phyloP scores from a whole-genome alignment of 1,140 invertebrate genomes.

The Riptortus pedestris region DNA sequence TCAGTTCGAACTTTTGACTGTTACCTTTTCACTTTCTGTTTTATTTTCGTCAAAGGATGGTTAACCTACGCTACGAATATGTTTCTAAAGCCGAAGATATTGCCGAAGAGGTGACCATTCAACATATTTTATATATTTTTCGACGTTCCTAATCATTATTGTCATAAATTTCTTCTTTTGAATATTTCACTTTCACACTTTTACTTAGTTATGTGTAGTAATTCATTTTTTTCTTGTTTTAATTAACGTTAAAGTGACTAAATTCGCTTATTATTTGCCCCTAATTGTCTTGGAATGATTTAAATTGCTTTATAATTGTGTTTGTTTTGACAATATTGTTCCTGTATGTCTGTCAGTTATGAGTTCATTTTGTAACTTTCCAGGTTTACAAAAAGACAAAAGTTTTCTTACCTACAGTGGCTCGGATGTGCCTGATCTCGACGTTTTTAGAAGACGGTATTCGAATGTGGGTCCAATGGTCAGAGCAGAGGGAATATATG shows the following conservation, averaged over 20 bases:
- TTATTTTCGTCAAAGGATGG: not conserved
- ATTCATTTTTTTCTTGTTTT: too few species aligned
- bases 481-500: constrained; percentile 96
- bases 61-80: constrained; percentile 26
- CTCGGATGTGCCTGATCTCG: constrained; percentile 92
- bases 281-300: too few species aligned
- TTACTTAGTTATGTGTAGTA: too few species aligned
- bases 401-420: constrained; percentile 87
- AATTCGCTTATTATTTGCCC: too few species aligned
- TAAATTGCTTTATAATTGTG: not conserved
- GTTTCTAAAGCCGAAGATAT: constrained; percentile 31
- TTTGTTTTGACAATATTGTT: not conserved
- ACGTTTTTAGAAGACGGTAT: constrained; percentile 99
- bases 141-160: too few species aligned
- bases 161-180: too few species aligned
- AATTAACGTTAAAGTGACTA: too few species aligned
- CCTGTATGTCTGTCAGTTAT: too few species aligned
- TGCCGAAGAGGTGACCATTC: constrained; percentile 29
- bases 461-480: constrained; percentile 99
- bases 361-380: constrained; percentile 31
- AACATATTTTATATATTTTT: too few species aligned
- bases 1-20: constrained; percentile 2
- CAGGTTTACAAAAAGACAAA: constrained; percentile 88
- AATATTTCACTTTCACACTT: too few species aligned
- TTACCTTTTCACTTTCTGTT: not conserved